Evolutionary conservation across 2,113 vertebrate species (phyloP).

Genomic region (Propithecus coquereli): DNA sequence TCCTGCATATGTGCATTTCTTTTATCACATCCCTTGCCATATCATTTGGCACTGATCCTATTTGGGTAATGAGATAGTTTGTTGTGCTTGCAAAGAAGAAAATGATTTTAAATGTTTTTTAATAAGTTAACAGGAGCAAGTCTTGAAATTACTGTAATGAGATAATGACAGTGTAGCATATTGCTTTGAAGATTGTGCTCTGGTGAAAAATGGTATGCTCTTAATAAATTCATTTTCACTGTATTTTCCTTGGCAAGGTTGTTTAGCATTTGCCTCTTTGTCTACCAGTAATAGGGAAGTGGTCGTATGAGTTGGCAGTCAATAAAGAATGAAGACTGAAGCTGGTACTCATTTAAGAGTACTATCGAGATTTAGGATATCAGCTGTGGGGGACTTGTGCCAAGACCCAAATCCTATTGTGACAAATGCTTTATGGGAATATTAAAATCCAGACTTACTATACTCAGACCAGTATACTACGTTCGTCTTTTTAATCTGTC

Average conservation of each 20-base stretch:
- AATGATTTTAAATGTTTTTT: constrained; percentile 78
- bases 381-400: not conserved
- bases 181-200: constrained; percentile 56
- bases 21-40: constrained; percentile 33
- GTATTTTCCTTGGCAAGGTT: constrained; percentile 21
- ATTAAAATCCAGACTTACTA: not conserved
- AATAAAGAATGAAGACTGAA: not conserved
- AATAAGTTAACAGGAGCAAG: constrained; percentile 77
- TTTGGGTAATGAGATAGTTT: constrained; percentile 76
- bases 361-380: not conserved
- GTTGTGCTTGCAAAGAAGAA: constrained; percentile 79
- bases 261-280: not conserved
- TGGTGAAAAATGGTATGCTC: constrained; percentile 37
- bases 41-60: constrained; percentile 62
- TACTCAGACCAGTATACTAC: not conserved
- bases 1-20: not conserved
- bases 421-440: not conserved
- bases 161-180: constrained; percentile 76
- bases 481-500: not conserved
- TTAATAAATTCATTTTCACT: constrained; percentile 57
- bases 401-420: not conserved
- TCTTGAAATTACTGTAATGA: constrained; percentile 78
- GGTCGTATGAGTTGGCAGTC: not conserved
- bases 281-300: not conserved
- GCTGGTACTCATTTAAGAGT: not conserved